Evolutionary conservation across 1,140 invertebrate genomes (phyloP).

Genomic region (Chironomus striatipennis): DNA sequence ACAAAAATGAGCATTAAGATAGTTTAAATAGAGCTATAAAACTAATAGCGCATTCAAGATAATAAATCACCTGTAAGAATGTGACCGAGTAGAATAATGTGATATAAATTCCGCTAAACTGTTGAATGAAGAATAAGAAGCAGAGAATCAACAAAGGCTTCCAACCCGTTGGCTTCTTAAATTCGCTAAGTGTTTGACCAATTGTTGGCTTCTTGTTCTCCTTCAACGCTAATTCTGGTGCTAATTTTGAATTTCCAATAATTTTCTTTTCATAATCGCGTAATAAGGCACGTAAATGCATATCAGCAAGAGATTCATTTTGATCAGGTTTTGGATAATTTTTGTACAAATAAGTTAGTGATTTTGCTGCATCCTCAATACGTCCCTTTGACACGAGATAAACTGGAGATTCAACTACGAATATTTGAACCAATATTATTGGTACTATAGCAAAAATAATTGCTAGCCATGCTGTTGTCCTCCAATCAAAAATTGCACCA

Average conservation of each 20-base stretch:
- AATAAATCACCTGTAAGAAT: constrained; percentile 44
- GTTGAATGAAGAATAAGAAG: constrained; percentile 51
- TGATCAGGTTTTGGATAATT: constrained; percentile 37
- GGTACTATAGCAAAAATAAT: constrained; percentile 48
- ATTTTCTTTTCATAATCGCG: constrained; percentile 40
- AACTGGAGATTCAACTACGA: constrained; percentile 60
- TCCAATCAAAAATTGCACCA: constrained; percentile 52
- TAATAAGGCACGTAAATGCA: constrained; percentile 38
- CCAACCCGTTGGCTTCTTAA: constrained; percentile 48
- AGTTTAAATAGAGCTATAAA: too few species aligned
- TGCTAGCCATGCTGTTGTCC: constrained; percentile 46
- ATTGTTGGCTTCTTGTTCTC: constrained; percentile 33
- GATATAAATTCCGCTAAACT: constrained; percentile 55
- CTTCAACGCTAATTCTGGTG: constrained; percentile 32
- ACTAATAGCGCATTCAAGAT: constrained; percentile 18
- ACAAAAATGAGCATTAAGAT: too few species aligned
- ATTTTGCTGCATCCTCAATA: constrained; percentile 44
- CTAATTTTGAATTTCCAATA: constrained; percentile 26
- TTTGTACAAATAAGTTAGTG: constrained; percentile 43
- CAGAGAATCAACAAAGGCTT: constrained; percentile 50
- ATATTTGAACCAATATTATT: constrained; percentile 45
- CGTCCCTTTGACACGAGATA: constrained; percentile 50
- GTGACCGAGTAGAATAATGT: constrained; percentile 62
- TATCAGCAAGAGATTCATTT: constrained; percentile 35
- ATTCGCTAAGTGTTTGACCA: constrained; percentile 32